Conservation (phyloP, 2,888 invertebrate species). For the Philaethria dido region DNA sequence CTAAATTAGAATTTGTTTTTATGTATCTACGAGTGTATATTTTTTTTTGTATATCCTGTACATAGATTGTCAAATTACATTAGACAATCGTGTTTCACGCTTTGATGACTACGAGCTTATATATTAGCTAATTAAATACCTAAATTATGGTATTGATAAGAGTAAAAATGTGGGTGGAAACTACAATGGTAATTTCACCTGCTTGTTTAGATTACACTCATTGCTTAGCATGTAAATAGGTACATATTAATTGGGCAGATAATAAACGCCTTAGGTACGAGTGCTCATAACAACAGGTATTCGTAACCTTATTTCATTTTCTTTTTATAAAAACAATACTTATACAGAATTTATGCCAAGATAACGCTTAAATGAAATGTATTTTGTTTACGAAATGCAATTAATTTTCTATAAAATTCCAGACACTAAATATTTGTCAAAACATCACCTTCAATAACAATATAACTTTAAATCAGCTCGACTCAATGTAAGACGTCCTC, state of each 20-base stretch:
- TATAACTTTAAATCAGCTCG: constrained; percentile 36
- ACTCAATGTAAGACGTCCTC: constrained; percentile 22
- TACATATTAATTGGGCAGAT: constrained; percentile 32
- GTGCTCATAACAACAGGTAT: not conserved
- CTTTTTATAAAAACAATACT: not conserved
- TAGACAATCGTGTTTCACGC: constrained; percentile 18
- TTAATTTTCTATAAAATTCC: not conserved
- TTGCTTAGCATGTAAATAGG: constrained; percentile 30
- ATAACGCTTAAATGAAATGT: not conserved
- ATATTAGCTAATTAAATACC: constrained; percentile 20
- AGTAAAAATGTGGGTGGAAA: constrained; percentile 42
- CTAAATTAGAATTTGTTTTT: constrained; percentile 9
- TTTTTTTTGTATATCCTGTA: not conserved
- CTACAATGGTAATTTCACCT: constrained; percentile 32
- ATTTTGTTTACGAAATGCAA: not conserved
- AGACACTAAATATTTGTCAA: not conserved
- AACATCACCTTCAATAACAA: not conserved
- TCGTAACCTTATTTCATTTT: not conserved
- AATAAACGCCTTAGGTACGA: constrained; percentile 30
- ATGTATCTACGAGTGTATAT: not conserved
- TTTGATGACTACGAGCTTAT: constrained; percentile 13
- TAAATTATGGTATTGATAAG: constrained; percentile 43
- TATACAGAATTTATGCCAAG: not conserved
- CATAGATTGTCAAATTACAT: constrained; percentile 3
- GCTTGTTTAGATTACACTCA: constrained; percentile 40